These are phyloP conservation scores for Calycopis cecrops DNA, from an alignment of 1,140 invertebrate genomes.

Conservation along the genomic window DNA sequence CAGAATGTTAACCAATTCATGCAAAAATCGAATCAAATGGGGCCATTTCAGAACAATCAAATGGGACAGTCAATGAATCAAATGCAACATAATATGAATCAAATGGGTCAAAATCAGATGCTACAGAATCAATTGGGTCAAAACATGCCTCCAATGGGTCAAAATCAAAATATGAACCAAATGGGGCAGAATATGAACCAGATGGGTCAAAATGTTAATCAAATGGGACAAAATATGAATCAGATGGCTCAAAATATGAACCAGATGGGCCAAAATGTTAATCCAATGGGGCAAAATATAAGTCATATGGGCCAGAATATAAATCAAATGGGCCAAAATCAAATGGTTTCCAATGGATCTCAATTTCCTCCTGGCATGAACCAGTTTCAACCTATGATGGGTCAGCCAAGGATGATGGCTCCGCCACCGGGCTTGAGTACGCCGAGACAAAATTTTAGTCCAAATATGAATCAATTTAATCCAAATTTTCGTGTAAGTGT, in stretches of 20 bases:
- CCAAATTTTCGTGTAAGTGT: constrained; percentile 65
- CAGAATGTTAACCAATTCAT: constrained; percentile 39
- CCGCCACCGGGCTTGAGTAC: constrained; percentile 55
- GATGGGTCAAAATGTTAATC: constrained; percentile 29
- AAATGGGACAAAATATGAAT: constrained; percentile 28
- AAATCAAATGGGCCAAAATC: constrained; percentile 36
- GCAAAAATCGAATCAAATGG: constrained; percentile 48
- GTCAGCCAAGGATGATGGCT: constrained; percentile 52
- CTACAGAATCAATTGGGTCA: constrained; percentile 33
- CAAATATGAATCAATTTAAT: constrained; percentile 53
- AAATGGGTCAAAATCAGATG: constrained; percentile 32
- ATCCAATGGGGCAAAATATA: constrained; percentile 36
- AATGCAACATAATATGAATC: constrained; percentile 32
- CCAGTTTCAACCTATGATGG: constrained; percentile 52
- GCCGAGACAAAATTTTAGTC: constrained; percentile 55
- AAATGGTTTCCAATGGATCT: constrained; percentile 38
- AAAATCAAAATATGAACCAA: constrained; percentile 33
- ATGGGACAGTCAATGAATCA: constrained; percentile 40
- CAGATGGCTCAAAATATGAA: constrained; percentile 39
- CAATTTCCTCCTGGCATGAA: constrained; percentile 40
- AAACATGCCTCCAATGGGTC: constrained; percentile 40
- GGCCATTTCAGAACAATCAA: constrained; percentile 48
- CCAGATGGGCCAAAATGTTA: constrained; percentile 33
- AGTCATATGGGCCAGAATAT: constrained; percentile 38
- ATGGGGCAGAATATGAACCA: constrained; percentile 33